These are phyloP conservation scores for Diploptera punctata DNA, from an alignment of 2,888 invertebrate genomes.

Conservation along the genomic window DNA sequence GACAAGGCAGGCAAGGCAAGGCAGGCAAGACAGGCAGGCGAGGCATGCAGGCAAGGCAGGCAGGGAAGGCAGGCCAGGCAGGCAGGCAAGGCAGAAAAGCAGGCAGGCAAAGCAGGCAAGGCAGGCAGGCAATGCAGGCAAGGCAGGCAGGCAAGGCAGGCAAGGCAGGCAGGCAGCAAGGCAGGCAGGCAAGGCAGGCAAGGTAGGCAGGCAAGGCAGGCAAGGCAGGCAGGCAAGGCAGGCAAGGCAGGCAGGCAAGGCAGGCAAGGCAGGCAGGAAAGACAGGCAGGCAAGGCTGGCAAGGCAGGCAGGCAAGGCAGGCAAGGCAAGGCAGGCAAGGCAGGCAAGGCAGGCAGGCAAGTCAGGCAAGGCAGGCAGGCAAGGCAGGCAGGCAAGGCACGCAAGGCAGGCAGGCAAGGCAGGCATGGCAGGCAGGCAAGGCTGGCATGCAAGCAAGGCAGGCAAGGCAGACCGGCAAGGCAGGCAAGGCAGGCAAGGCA, in stretches of 20 bases:
- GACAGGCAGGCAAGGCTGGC: no score
- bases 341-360: background rate
- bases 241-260: background rate
- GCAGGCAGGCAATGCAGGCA: background rate
- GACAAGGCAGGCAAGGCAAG: background rate
- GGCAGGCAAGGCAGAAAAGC: no score
- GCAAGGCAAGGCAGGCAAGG: background rate
- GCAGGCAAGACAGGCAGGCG: background rate
- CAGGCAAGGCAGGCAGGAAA: background rate
- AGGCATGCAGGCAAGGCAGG: background rate
- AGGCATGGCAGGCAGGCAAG: no score
- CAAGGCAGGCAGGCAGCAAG: no score
- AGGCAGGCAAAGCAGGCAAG: background rate
- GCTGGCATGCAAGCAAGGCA: no score
- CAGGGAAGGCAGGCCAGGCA: background rate
- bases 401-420: background rate
- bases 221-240: background rate
- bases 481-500: background rate
- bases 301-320: background rate
- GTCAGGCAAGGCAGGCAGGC: background rate
- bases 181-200: background rate
- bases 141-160: background rate
- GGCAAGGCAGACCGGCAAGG: background rate
- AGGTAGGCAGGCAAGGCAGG: background rate
- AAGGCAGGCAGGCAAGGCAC: background rate